Percentiles rank a stretch among this genome's conserved stretches.
phyloP scores from a whole-genome alignment of 2,888 invertebrate species.

The Argynnis bischoffii region DNA sequence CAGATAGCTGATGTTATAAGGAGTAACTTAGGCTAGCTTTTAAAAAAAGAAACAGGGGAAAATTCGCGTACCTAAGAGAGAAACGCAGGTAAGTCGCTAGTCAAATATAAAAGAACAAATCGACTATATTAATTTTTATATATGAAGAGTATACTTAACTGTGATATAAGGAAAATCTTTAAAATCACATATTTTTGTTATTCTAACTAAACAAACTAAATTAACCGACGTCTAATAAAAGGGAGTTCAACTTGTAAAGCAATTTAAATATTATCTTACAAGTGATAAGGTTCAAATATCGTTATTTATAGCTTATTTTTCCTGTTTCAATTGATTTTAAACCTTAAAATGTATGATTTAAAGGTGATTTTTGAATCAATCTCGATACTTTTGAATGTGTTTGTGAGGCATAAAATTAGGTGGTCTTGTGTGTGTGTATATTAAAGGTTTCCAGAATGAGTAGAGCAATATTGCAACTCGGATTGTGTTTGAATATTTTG shows the following conservation, averaged over 20 bases:
- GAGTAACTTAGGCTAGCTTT: no score
- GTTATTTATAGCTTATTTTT: constrained; percentile 14
- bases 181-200: not conserved
- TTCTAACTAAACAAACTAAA: no score
- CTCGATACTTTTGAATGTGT: constrained; percentile 42
- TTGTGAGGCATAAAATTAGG: constrained; percentile 61
- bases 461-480: constrained; percentile 56
- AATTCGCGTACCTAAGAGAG: no score
- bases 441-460: constrained; percentile 62
- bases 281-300: constrained; percentile 15
- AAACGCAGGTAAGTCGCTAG: no score
- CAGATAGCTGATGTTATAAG: no score
- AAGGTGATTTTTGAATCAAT: constrained; percentile 35
- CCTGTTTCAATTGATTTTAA: constrained; percentile 32
- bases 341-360: constrained; percentile 30
- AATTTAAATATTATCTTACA: constrained; percentile 11
- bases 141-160: no score
- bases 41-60: no score
- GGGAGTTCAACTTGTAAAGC: not conserved
- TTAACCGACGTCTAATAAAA: no score
- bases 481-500: constrained; percentile 13
- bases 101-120: no score
- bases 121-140: no score
- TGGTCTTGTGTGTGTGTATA: constrained; percentile 65
- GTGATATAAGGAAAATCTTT: not conserved